Base-by-base conservation (phyloP, 2,113 vertebrate species). In the Datnioides undecimradiatus region DNA sequence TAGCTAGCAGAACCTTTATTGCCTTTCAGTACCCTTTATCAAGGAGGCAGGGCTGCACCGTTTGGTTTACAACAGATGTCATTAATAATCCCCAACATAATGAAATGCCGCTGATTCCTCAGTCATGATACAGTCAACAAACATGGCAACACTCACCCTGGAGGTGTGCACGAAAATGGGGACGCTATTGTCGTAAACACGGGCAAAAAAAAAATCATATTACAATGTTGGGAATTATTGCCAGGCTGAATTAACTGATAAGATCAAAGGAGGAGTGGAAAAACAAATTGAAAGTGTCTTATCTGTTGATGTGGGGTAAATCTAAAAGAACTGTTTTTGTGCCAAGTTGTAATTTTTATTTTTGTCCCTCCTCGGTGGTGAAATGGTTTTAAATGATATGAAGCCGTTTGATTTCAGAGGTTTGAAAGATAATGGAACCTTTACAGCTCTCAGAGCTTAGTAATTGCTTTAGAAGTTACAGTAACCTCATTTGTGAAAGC, bases 31-130 rank as follows among this genome's bases (percentile, higher is more conserved):
- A 1, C 48, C 31, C 82, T 75, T 66, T 36, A 8, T 80, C 64
- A 63, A 27, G 36, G 64, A 73, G 70, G 60, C 82, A 72, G 70
- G 52, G 63, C 73, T 51, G 33, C 13, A 27, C 73, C 71, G 79
- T 78, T 79, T 51, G 76, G 74, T 86, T 90, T 72, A 73, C 64
- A 83, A 75, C 88, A 91, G 86, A 91, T 90, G 83, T 71, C 87
- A 90, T 93, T 86, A 90, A 91, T 86, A 92, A 92, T 93, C 88
- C 89, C 86, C 62, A 29, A 57, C 83, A 80, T 80, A 89, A 89
- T 90, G 89, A 90, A 87, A 85, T 29, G 54, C 85, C 66, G 57
- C 87, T 88, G 88, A 91, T 85, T 72, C 59, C 55, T 33, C 59
- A 87, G 65, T 79, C 72, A 64, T 76, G 71, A 88, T 84, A 78